phyloP scores from a whole-genome alignment of 2,888 invertebrate species.

The Azorinus chamasolen region DNA sequence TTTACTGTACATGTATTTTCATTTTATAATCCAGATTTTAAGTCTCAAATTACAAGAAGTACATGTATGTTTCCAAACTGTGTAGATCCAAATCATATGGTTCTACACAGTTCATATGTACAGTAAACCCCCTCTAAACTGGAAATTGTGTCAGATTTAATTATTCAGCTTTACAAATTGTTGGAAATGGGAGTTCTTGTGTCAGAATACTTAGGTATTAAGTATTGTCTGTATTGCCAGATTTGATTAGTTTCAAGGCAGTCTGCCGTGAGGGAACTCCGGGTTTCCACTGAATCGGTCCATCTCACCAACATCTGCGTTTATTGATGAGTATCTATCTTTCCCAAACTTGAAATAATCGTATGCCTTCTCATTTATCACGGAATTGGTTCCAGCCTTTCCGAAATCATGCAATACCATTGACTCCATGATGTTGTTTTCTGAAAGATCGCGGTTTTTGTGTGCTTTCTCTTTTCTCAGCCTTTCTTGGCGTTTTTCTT shows the following conservation, averaged over 20 bases:
- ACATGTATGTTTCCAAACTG: too few relatives aligned
- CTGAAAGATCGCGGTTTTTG: constrained; percentile 53
- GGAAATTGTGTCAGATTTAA: too few relatives aligned
- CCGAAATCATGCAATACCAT: constrained; percentile 80
- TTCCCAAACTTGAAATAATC: background rate
- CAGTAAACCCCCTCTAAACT: too few relatives aligned
- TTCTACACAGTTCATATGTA: too few relatives aligned
- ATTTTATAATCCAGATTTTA: too few relatives aligned
- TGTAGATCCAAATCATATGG: too few relatives aligned
- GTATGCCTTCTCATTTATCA: constrained; percentile 41
- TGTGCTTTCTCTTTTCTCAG: constrained; percentile 56
- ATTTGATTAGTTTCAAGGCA: background rate
- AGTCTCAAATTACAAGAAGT: too few relatives aligned
- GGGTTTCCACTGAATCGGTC: constrained; percentile 31
- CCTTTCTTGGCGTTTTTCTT: constrained; percentile 68
- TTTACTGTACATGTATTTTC: too few relatives aligned
- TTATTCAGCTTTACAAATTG: too few relatives aligned
- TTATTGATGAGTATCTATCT: constrained; percentile 11
- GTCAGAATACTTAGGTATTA: too few relatives aligned
- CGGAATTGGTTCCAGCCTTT: constrained; percentile 28
- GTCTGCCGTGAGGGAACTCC: constrained; percentile 10
- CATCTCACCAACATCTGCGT: constrained; percentile 35
- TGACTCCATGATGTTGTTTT: constrained; percentile 73
- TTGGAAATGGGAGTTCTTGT: too few relatives aligned
- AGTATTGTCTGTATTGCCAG: too few relatives aligned